Conservation (phyloP, 2,113 vertebrate species). For the Philantomba maxwellii region DNA sequence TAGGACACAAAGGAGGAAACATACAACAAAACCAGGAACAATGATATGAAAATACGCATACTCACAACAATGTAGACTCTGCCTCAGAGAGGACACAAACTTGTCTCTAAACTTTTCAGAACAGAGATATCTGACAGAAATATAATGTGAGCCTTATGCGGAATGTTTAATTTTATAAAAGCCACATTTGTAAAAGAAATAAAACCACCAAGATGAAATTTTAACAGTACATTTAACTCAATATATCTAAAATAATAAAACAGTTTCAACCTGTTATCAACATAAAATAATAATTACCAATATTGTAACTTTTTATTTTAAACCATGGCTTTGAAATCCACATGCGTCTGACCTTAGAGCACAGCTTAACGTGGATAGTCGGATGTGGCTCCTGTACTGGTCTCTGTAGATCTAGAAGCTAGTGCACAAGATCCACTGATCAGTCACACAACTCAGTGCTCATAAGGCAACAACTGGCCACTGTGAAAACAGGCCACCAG, state of each 20-base stretch:
- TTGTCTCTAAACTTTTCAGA: background rate
- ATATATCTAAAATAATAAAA: background rate
- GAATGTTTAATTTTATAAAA: background rate
- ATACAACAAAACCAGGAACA: background rate
- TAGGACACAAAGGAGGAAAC: background rate
- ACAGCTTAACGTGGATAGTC: background rate
- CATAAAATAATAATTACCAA: background rate
- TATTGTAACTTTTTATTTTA: background rate
- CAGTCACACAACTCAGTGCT: background rate
- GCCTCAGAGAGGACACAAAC: background rate
- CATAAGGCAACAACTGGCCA: background rate
- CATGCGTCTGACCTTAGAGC: background rate
- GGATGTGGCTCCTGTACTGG: background rate
- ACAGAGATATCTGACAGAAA: background rate
- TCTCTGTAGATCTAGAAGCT: background rate
- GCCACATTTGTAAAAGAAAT: background rate
- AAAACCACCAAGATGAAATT: background rate
- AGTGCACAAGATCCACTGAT: background rate
- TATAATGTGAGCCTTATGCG: background rate
- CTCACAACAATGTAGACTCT: background rate
- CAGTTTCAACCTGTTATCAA: background rate
- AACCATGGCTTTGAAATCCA: background rate
- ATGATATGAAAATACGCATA: accelerated
- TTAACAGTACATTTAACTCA: background rate
- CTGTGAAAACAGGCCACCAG: background rate